Evolutionary conservation across 2,797 vertebrate species (phyloP), one percentile per base, ranked within the genome.

Genomic region (Moxostoma hubbsi): DNA sequence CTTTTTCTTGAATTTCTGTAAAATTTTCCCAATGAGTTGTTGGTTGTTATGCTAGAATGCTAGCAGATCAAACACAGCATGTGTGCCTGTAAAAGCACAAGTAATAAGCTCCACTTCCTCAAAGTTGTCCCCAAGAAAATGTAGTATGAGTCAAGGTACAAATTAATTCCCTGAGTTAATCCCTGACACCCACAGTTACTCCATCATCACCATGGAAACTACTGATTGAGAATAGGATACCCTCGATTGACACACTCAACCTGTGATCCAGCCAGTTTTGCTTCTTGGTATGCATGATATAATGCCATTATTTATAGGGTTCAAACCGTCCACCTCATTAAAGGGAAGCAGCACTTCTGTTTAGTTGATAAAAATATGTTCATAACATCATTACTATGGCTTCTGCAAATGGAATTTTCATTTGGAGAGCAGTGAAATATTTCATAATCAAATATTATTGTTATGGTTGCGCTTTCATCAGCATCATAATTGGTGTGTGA

Each of bases 181-280:
- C 76, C 49, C 11, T 13, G 47, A 78, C 50, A 63, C 49, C 50
- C 11, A 24, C 50, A 46, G 76, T 71, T 69, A 62, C n/a, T 36
- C 47, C 51, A 55, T 64, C 46, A 72, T 79, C 43, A 13, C 77
- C 77, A 79, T 79, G 77, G 59, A 68, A 79, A 79, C 76, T 55
- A 50, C 36, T 18, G 50, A 24, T 5, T 24, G 50, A 71, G 67
- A 70, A 11, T 6, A 77, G 76, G 50, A 50, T 24, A 78, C 67
- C 49, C 51, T 69, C 36, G 16, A 63, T 4, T 54, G 36, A 46
- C 59, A 64, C 1, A 15, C 50, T 78, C 11, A 64, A 50, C 66
- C 67, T 64, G 15, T 63, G 58, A 78, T 47, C 50, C 50, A 46
- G 15, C 9, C 59, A 55, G 9, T 45, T 77, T 63, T 53, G 10